These are phyloP conservation scores for Myripristis murdjan DNA, from an alignment of 2,797 vertebrate species.

Conservation along the genomic window DNA sequence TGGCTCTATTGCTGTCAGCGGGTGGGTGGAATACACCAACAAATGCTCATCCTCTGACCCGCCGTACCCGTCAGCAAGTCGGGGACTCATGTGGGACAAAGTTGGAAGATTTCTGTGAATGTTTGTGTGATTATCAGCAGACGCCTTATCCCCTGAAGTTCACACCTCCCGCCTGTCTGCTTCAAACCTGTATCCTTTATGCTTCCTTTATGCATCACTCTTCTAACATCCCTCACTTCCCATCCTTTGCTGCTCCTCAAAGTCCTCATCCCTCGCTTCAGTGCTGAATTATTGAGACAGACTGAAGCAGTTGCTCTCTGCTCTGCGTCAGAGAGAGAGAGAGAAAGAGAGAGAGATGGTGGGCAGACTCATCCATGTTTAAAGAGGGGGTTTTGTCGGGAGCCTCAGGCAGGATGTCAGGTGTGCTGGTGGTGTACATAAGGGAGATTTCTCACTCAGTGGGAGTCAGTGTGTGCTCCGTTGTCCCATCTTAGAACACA, in stretches of 20 bases:
- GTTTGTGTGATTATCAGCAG: slow-evolving; percentile 32
- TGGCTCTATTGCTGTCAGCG: not conserved
- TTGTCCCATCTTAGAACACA: slow-evolving; percentile 37
- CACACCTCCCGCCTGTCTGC: not conserved
- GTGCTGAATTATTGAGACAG: slow-evolving; percentile 83
- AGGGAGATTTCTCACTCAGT: slow-evolving; percentile 58
- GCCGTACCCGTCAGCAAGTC: slow-evolving; percentile 25
- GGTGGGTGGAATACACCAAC: slow-evolving; percentile 22
- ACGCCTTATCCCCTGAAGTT: slow-evolving; percentile 23
- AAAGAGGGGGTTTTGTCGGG: slow-evolving; percentile 81
- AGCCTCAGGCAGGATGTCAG: slow-evolving; percentile 80
- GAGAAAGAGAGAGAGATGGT: slow-evolving; percentile 57
- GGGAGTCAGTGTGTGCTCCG: slow-evolving; percentile 22
- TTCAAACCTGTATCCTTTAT: slow-evolving; percentile 8
- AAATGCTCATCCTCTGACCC: slow-evolving; percentile 7
- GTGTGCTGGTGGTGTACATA: slow-evolving; percentile 66
- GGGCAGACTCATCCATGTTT: slow-evolving; percentile 85
- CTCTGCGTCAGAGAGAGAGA: slow-evolving; percentile 70
- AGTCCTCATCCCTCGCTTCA: slow-evolving; percentile 72
- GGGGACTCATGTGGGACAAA: slow-evolving; percentile 40
- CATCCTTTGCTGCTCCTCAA: slow-evolving; percentile 47
- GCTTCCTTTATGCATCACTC: slow-evolving; percentile 38
- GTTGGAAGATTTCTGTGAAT: slow-evolving; percentile 26
- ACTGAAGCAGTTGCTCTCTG: slow-evolving; percentile 79
- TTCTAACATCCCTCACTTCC: slow-evolving; percentile 50